These are phyloP conservation scores for Aegotheles bennettii DNA, from an alignment of 2,113 vertebrate species.

Conservation along the genomic window DNA sequence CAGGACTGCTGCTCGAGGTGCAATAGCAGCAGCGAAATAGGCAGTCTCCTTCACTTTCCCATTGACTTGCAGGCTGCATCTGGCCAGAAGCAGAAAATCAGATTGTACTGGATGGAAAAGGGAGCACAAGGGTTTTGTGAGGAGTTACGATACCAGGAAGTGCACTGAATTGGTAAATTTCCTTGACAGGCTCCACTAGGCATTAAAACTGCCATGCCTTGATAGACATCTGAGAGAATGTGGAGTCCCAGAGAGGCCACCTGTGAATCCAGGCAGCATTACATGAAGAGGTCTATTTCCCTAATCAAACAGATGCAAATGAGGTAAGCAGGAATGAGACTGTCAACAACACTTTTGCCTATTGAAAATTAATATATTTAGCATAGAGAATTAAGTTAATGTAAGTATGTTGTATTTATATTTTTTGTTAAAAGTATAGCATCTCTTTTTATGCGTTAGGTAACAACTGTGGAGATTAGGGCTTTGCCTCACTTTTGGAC, in stretches of 20 bases:
- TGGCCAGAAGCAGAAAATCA: background rate
- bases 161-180: accelerated
- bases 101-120: background rate
- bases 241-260: background rate
- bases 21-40: background rate
- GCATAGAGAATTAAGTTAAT: background rate
- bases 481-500: background rate
- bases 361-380: background rate
- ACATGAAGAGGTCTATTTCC: background rate
- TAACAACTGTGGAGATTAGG: background rate
- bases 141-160: background rate
- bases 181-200: background rate
- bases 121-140: background rate
- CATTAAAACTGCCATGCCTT: background rate
- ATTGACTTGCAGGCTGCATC: background rate
- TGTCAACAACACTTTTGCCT: background rate
- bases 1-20: background rate
- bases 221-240: background rate
- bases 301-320: background rate
- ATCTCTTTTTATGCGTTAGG: background rate
- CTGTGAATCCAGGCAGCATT: background rate
- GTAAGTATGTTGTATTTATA: background rate
- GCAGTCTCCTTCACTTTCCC: background rate
- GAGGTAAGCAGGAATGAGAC: background rate
- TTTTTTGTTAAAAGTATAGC: background rate